Percentiles rank a stretch among this genome's conserved stretches.
Evolutionary conservation across 2,113 vertebrate genomes (phyloP).

Genomic region (Ageneiosus marmoratus): DNA sequence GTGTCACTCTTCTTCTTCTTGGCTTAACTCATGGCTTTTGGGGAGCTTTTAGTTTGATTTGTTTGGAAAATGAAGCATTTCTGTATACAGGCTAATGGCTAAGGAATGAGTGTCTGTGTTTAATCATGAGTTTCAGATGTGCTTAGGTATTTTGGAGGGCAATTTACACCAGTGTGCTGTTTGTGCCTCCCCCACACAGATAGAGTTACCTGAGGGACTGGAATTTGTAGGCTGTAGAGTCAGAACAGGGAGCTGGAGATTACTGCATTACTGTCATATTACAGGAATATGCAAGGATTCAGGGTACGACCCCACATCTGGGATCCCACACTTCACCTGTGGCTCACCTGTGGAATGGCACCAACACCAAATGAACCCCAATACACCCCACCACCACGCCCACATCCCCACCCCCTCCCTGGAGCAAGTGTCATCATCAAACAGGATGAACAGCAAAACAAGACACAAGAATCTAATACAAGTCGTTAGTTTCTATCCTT

Average conservation of each 20-base stretch:
- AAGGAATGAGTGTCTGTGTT: conserved; percentile 58
- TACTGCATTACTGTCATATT: conserved; percentile 4
- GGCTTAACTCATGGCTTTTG: conserved; percentile 6
- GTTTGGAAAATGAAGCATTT: conserved; percentile 51
- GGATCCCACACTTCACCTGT: no score
- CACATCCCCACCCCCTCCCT: no score
- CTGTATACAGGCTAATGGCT: conserved; percentile 42
- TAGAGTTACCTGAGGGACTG: conserved; percentile 35
- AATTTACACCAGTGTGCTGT: conserved; percentile 32
- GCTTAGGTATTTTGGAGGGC: conserved; percentile 38
- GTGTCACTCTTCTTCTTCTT: conserved; percentile 30
- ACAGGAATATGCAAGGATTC: neutral
- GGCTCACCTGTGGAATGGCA: no score
- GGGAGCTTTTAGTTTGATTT: conserved; percentile 43
- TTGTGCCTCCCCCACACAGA: neutral
- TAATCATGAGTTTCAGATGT: conserved; percentile 42
- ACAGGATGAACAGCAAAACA: no score
- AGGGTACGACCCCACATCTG: no score
- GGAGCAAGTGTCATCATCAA: no score
- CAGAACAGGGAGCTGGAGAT: neutral
- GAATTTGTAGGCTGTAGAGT: neutral
- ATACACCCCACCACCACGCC: no score
- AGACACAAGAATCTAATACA: no score
- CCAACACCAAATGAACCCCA: no score
- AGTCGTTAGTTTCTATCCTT: neutral